Percentiles rank a stretch among this genome's conserved stretches.
Evolutionary conservation across 2,888 invertebrate species (phyloP).

Genomic region (Microdon myrmicae): DNA sequence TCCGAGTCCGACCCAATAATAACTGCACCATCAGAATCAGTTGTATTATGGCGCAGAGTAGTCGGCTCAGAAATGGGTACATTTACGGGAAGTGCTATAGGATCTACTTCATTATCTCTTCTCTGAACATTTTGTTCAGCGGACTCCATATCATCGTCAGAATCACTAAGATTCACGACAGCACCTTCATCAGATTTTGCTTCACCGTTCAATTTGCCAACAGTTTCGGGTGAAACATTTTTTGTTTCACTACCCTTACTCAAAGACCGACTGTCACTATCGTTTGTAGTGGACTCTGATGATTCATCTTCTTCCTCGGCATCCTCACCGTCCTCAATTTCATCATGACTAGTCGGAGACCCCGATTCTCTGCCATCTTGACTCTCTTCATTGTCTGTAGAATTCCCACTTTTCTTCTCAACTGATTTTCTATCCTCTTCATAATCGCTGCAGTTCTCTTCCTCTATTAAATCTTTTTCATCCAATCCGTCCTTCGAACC

Average conservation of each 20-base stretch:
- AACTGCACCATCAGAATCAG: slow-evolving; percentile 62
- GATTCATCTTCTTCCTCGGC: slow-evolving; percentile 34
- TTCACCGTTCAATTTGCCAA: slow-evolving; percentile 56
- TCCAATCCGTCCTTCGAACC: slow-evolving; percentile 43
- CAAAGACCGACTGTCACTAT: slow-evolving; percentile 46
- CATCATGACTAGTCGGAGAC: slow-evolving; percentile 47
- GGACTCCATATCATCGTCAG: slow-evolving; percentile 57
- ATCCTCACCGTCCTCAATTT: slow-evolving; percentile 35
- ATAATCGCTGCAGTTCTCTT: slow-evolving; percentile 42
- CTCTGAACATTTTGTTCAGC: slow-evolving; percentile 25
- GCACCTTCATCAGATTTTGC: slow-evolving; percentile 42
- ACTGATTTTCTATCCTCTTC: slow-evolving; percentile 53
- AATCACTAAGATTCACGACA: slow-evolving; percentile 61
- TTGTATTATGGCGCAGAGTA: slow-evolving; percentile 22
- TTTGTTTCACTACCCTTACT: slow-evolving; percentile 31
- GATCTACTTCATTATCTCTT: slow-evolving; percentile 6
- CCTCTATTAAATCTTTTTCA: slow-evolving; percentile 32
- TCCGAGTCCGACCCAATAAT: slow-evolving; percentile 65
- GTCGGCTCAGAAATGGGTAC: slow-evolving; percentile 12
- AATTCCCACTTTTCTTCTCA: slow-evolving; percentile 39
- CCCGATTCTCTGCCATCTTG: slow-evolving; percentile 54
- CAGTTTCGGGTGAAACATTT: slow-evolving; percentile 8
- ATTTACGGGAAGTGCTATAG: slow-evolving; percentile 45
- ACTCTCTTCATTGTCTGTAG: slow-evolving; percentile 47
- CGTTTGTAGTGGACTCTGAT: slow-evolving; percentile 47